Percentiles rank a stretch among this genome's conserved stretches.
Conservation (phyloP, 2,113 vertebrate species). For the Gasterosteus aculeatus region DNA sequence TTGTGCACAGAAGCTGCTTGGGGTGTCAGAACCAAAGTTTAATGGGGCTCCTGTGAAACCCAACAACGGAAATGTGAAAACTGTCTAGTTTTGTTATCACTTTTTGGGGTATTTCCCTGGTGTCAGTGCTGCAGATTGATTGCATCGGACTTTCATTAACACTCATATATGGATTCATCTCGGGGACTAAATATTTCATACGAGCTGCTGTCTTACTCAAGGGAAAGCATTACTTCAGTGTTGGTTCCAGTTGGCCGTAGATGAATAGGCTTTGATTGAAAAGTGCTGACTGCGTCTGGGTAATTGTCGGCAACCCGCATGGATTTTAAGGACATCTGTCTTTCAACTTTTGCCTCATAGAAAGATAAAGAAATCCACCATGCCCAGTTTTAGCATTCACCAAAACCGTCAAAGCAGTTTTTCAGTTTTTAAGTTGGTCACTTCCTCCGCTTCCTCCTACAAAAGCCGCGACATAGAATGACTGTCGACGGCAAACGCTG, state of each 20-base stretch:
- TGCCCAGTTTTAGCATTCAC: constrained; percentile 33
- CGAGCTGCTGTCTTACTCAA: constrained; percentile 32
- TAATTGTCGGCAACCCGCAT: constrained; percentile 75
- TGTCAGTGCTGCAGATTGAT: constrained; percentile 8
- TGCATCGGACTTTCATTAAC: constrained; percentile 35
- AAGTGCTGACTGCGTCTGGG: constrained; percentile 79
- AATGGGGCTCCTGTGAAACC: constrained; percentile 8
- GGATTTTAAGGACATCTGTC: constrained; percentile 72
- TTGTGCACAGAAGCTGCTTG: neutral
- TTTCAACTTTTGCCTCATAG: constrained; percentile 38
- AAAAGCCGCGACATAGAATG: neutral
- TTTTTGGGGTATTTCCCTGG: neutral
- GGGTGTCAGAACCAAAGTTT: constrained; percentile 6
- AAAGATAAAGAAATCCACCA: neutral
- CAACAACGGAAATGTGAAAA: constrained; percentile 1
- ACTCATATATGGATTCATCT: constrained; percentile 53
- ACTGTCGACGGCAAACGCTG: neutral
- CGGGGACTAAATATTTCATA: constrained; percentile 58
- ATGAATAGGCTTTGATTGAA: constrained; percentile 77
- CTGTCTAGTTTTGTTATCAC: constrained; percentile 17
- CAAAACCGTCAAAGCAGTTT: constrained; percentile 25
- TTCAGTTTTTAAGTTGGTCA: constrained; percentile 16
- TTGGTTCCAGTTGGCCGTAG: constrained; percentile 67
- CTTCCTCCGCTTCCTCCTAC: constrained; percentile 16
- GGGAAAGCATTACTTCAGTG: constrained; percentile 58